Base-by-base conservation (phyloP, 2,888 invertebrate genomes). In the Calliscelio sp. region DNA sequence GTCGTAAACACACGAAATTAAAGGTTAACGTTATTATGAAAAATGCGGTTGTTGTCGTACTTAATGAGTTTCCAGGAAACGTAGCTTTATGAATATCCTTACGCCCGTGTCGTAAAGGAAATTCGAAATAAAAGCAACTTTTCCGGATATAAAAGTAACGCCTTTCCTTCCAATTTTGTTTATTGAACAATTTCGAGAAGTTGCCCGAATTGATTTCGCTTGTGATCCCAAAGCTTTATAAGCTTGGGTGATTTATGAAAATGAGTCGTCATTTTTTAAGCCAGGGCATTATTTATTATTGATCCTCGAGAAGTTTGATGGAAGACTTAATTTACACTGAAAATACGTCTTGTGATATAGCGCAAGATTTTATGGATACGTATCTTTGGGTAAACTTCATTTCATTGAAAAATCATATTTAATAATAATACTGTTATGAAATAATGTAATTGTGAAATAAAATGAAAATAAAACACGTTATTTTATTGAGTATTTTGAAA, bases 1-100 rank as follows among this genome's bases (percentile, higher is more conserved):
- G 51, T 80, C 81, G 68, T 81, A 73, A 81, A 61, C 28, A 68
- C 10, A 20, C 41, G 24, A 71, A 51, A 74, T 81, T 51, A 65
- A 74, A 51, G 41, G 16, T 25, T 55, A 28, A 66, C 41, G 46
- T 61, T 66, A 49, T 73, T 51, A 65, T 66, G 49, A 73, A 73
- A 59, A 73, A 73, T 38, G 57, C 24, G 28, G 11, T 75, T 51
- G 44, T 46, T 41, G 24, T 20, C 25, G 53, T 16, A 35, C 11
- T 57, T 74, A 53, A 63, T 41, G 65, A 75, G 75, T 65, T 75
- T 53, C 8, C 11, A 51, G 41, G n/a, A n/a, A n/a, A 70, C 32
- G 35, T 32, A 14, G 38, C n/a, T 41, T 70, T 61, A 79, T 63
- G 46, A 79, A 65, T 71, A 53, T 38, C 38, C 41, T 32, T 18